These are phyloP conservation scores for Elanus axillaris DNA, from an alignment of 2,113 vertebrate species.

Conservation along the genomic window DNA sequence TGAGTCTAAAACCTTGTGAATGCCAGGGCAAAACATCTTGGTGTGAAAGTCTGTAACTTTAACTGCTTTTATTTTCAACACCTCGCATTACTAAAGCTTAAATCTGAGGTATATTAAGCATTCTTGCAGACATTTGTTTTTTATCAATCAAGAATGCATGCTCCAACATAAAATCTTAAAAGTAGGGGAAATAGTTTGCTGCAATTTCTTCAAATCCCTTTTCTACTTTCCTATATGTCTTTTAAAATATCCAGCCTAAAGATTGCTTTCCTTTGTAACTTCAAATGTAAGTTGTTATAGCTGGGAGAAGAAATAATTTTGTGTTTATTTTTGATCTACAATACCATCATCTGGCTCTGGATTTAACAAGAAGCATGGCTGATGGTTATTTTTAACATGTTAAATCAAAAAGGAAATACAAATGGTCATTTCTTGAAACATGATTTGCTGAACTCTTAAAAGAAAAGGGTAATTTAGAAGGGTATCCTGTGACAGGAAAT, in stretches of 20 bases:
- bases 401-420: conserved; percentile 38
- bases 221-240: not conserved
- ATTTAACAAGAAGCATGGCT: not conserved
- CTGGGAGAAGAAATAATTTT: not conserved
- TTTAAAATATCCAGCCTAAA: not conserved
- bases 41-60: conserved; percentile 35
- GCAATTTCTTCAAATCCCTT: not conserved
- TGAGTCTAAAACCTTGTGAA: not conserved
- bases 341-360: not conserved
- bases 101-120: not conserved
- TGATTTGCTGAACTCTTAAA: not conserved
- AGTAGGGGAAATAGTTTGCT: not conserved
- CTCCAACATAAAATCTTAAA: not conserved
- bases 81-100: not conserved
- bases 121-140: not conserved
- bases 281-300: not conserved
- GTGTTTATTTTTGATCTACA: not conserved
- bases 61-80: conserved; percentile 40
- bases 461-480: conserved; percentile 32
- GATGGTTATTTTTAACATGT: conserved; percentile 56
- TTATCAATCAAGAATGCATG: not conserved
- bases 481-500: conserved; percentile 68
- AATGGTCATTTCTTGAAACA: conserved; percentile 12
- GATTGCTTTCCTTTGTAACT: not conserved
- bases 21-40: not conserved